These are phyloP conservation scores for Paratrypauchen microcephalus DNA, from an alignment of 2,797 vertebrate genomes.

Conservation along the genomic window DNA sequence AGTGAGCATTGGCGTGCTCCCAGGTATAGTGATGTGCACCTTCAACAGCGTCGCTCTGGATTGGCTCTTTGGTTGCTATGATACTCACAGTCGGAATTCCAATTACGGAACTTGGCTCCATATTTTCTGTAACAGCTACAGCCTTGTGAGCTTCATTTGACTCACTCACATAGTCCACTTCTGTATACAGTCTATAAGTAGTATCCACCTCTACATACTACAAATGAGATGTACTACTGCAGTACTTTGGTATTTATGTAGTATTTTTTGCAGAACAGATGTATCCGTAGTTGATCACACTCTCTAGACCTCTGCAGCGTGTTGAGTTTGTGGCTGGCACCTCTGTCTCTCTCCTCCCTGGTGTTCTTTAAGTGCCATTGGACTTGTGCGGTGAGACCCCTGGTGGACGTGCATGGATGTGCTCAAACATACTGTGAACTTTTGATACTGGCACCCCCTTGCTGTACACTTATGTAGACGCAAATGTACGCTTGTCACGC, in stretches of 20 bases:
- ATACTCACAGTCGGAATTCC: too few relatives aligned
- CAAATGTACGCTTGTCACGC: conserved; percentile 27
- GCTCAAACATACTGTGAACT: conserved; percentile 62
- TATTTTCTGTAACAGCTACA: too few relatives aligned
- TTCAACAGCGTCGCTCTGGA: too few relatives aligned
- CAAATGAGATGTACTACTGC: background rate
- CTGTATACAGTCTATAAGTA: too few relatives aligned
- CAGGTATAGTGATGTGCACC: too few relatives aligned
- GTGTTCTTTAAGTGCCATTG: conserved; percentile 60
- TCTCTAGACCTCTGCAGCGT: background rate
- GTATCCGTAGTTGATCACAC: background rate
- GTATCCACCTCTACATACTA: background rate
- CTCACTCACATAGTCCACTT: too few relatives aligned
- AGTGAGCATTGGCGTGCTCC: too few relatives aligned
- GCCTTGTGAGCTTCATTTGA: too few relatives aligned
- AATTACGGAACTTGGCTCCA: too few relatives aligned
- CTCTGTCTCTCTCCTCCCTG: background rate
- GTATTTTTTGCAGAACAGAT: background rate
- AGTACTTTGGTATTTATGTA: too few relatives aligned
- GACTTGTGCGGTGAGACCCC: conserved; percentile 47
- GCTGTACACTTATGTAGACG: conserved; percentile 50
- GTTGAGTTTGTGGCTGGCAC: background rate
- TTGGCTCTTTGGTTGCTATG: too few relatives aligned
- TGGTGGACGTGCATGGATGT: conserved; percentile 63
- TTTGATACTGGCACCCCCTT: conserved; percentile 51